phyloP scores from a whole-genome alignment of 2,113 vertebrate species.

The Cynoglossus semilaevis region DNA sequence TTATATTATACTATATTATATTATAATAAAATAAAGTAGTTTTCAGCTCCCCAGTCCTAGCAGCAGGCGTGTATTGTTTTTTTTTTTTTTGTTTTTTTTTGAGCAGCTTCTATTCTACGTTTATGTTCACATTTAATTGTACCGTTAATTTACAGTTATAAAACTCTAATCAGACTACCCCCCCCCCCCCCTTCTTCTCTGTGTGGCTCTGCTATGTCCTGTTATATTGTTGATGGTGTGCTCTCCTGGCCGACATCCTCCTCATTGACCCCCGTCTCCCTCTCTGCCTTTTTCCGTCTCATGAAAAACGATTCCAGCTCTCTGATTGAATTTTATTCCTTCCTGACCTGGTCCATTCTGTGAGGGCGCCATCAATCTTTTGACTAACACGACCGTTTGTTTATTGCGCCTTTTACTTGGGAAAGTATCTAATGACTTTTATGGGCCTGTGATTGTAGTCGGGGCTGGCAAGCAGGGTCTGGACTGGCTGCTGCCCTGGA shows the following conservation, averaged over 20 bases:
- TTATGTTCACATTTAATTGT: not conserved
- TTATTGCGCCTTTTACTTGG: conserved; percentile 79
- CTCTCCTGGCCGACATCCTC: conserved; percentile 76
- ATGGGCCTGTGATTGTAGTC: conserved; percentile 67
- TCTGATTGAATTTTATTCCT: conserved; percentile 88
- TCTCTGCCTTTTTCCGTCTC: conserved; percentile 78
- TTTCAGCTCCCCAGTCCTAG: too few relatives aligned
- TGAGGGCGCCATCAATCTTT: conserved; percentile 88
- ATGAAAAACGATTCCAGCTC: conserved; percentile 85
- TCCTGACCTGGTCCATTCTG: conserved; percentile 84
- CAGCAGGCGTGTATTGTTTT: too few relatives aligned
- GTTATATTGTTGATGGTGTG: conserved; percentile 65
- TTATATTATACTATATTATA: too few relatives aligned
- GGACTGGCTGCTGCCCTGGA: not conserved
- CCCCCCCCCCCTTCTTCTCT: not conserved
- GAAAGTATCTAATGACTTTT: conserved; percentile 83
- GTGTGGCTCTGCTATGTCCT: conserved; percentile 42
- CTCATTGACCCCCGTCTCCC: conserved; percentile 77
- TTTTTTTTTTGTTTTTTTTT: too few relatives aligned
- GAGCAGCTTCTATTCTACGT: too few relatives aligned
- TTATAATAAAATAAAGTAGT: too few relatives aligned
- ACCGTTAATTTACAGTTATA: not conserved
- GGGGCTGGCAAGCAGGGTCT: conserved; percentile 16
- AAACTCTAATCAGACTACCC: not conserved
- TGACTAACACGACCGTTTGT: conserved; percentile 89